These are phyloP conservation scores for Reinhardtius hippoglossoides DNA, from an alignment of 2,113 vertebrate species.

Conservation along the genomic window DNA sequence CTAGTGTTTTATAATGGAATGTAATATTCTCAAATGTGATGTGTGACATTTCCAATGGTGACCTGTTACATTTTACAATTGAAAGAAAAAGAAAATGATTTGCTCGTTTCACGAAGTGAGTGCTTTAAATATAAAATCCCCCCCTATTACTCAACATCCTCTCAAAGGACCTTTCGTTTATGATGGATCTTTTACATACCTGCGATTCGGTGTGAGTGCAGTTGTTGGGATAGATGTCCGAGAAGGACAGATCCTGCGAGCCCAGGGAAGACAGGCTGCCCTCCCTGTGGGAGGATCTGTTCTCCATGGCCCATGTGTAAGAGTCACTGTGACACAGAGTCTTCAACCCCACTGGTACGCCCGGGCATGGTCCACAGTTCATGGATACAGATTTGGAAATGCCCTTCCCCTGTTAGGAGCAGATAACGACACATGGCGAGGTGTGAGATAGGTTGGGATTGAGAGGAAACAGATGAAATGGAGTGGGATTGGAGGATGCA, in stretches of 20 bases:
- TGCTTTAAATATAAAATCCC: conserved; percentile 31
- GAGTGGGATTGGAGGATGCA: conserved; percentile 18
- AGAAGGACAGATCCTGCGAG: conserved; percentile 76
- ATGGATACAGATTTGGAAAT: conserved; percentile 75
- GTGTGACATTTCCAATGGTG: conserved; percentile 47
- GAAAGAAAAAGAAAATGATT: background rate
- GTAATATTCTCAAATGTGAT: conserved; percentile 38
- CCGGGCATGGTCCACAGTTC: conserved; percentile 65
- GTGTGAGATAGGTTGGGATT: conserved; percentile 9
- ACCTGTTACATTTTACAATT: conserved; percentile 49
- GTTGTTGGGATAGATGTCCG: conserved; percentile 78
- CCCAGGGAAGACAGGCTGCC: conserved; percentile 65
- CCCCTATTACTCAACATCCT: background rate
- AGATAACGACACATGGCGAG: background rate
- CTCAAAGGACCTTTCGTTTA: conserved; percentile 5
- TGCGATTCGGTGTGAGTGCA: conserved; percentile 62
- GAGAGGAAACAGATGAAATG: conserved; percentile 26
- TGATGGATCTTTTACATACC: conserved; percentile 45
- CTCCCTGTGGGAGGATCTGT: conserved; percentile 76
- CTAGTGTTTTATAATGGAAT: conserved; percentile 27
- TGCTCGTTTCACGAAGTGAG: background rate
- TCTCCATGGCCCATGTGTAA: conserved; percentile 87
- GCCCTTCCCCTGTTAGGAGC: conserved; percentile 51
- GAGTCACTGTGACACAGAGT: conserved; percentile 84
- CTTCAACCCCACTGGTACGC: conserved; percentile 32